phyloP scores from a whole-genome alignment of 2,888 invertebrate species.

The Apodemia mormo region DNA sequence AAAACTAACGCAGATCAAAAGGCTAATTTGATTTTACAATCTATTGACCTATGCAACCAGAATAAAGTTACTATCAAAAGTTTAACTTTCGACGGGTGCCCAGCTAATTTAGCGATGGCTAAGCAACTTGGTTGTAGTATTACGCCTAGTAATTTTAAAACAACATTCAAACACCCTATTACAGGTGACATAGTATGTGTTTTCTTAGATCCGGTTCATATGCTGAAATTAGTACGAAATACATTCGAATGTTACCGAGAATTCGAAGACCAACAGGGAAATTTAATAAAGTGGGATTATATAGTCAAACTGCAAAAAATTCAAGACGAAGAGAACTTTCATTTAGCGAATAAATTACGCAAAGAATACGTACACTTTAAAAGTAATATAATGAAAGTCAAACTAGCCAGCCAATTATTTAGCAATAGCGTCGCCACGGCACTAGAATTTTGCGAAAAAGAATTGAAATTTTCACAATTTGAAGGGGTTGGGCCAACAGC shows the following conservation, averaged over 20 bases:
- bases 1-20: constrained; percentile 4
- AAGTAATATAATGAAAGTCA: constrained; percentile 38
- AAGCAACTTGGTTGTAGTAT: neutral
- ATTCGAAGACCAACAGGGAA: no score
- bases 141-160: no score
- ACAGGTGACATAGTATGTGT: no score
- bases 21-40: neutral
- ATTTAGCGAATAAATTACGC: constrained; percentile 34
- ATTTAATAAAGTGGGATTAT: constrained; percentile 6
- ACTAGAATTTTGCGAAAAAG: constrained; percentile 16
- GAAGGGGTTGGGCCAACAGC: neutral
- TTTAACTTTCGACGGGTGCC: no score
- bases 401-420: constrained; percentile 34
- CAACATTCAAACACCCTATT: no score
- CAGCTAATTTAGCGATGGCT: constrained; percentile 2
- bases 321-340: constrained; percentile 30
- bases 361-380: constrained; percentile 31
- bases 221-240: no score
- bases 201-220: no score
- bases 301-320: constrained; percentile 25
- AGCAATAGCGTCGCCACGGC: constrained; percentile 35
- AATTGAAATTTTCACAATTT: neutral
- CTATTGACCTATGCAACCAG: constrained; percentile 9
- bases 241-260: no score
- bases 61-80: no score